Evolutionary conservation across 2,113 vertebrate species (phyloP), one percentile per base, ranked within the genome.

Genomic region (Odontesthes bonariensis): DNA sequence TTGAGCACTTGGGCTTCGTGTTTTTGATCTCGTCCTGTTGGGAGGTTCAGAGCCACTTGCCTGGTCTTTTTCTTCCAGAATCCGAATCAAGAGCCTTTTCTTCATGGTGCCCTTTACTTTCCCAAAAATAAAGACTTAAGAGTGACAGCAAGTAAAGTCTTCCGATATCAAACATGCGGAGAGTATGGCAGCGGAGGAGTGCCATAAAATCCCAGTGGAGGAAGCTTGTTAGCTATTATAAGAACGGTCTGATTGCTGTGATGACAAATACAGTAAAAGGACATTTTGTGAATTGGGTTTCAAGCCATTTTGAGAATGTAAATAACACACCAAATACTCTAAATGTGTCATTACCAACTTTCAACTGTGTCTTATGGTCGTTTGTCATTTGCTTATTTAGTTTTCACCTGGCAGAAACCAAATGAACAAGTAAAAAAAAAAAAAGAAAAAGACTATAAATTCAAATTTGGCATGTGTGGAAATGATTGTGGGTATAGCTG

Each of bases 191-290:
- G 31, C 9, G 33, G 20, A 22, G 62, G 14, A 53, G 49, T n/a
- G 49, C 11, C 23, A 20, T 33, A 20, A 40, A 66, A 16, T 38
- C 64, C 33, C 51, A 40, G 22, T 38, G 35, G 64, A 67, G 44
- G 33, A 8, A 67, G 20, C 13, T 53, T 53, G 63, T 66, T 52
- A 38, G 47, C 51, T 67, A 20, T 23, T 54, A 40, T 54, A 67
- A 12, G 16, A 67, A 67, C 10, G 11, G 5, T 54, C 35, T 42
- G 33, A 55, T 27, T 23, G 20, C n/a, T 67, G 8, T 67, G 14
- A 42, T 27, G 9, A 67, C 20, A 54, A 19, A 54, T 53, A n/a
- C n/a, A n/a, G n/a, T n/a, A 22, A 40, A 42, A 53, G 22, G 23
- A 20, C 51, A 23, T 42, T 42, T 17, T 49, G 23, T 49, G 23